Percentiles rank a stretch among this genome's conserved stretches.
These are phyloP conservation scores for Pelobates cultripes DNA, from an alignment of 2,797 vertebrate genomes.

Conservation along the genomic window DNA sequence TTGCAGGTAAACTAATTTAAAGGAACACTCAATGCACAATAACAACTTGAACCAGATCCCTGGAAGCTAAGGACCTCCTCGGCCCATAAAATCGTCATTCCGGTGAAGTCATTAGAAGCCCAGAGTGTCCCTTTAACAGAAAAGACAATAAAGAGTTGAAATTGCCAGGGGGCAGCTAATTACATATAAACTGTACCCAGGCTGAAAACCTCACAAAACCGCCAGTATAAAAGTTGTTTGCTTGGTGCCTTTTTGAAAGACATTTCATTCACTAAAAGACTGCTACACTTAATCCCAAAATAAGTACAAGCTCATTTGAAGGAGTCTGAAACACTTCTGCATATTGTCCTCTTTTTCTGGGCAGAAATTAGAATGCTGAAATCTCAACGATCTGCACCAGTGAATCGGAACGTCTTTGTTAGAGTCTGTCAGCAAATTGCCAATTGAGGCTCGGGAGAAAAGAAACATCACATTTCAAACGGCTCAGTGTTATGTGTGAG, in stretches of 20 bases:
- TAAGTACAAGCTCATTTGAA: not conserved
- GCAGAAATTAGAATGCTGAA: conserved; percentile 11
- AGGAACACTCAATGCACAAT: too few relatives aligned
- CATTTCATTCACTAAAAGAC: not conserved
- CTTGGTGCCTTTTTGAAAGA: not conserved
- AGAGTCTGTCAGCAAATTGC: not conserved
- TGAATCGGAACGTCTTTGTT: conserved; percentile 15
- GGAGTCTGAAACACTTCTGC: not conserved
- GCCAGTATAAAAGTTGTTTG: not conserved
- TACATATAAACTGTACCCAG: too few relatives aligned
- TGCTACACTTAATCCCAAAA: not conserved
- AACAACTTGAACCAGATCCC: too few relatives aligned
- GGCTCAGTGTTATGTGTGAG: not conserved
- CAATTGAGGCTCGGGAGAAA: not conserved
- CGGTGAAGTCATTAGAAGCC: too few relatives aligned
- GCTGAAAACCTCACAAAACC: too few relatives aligned
- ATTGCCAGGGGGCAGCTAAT: too few relatives aligned
- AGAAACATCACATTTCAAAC: not conserved
- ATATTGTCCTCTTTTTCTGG: not conserved
- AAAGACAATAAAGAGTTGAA: too few relatives aligned
- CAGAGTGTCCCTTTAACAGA: too few relatives aligned
- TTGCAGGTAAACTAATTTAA: too few relatives aligned
- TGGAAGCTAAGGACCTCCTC: too few relatives aligned
- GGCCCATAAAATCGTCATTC: too few relatives aligned
- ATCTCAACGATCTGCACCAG: not conserved